Percentiles rank a stretch among this genome's conserved stretches.
Evolutionary conservation across 2,797 vertebrate genomes (phyloP).

Genomic region (Limosa lapponica): DNA sequence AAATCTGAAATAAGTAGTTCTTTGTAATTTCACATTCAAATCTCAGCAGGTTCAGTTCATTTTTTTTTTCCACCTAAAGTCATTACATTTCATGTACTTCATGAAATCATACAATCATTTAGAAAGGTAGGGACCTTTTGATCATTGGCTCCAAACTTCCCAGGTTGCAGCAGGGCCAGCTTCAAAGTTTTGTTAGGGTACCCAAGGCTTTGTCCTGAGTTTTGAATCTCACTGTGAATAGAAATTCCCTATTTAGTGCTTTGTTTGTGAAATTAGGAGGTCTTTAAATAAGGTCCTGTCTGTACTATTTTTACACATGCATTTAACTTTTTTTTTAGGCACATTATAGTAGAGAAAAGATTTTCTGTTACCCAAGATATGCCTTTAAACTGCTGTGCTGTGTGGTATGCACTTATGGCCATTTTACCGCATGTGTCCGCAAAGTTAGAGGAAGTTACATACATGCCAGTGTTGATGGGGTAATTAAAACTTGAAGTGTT

Average conservation of each 20-base stretch:
- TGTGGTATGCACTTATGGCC: background rate
- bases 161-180: background rate
- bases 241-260: background rate
- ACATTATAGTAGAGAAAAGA: background rate
- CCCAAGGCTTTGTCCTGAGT: background rate
- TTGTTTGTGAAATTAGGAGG: rapidly evolving
- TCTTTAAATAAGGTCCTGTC: background rate
- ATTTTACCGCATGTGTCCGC: background rate
- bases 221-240: background rate
- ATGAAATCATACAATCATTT: background rate
- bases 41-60: background rate
- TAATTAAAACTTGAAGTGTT: background rate
- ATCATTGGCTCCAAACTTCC: background rate
- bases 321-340: background rate
- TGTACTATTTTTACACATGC: background rate
- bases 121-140: background rate
- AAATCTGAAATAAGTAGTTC: background rate
- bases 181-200: background rate
- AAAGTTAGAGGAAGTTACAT: background rate
- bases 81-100: background rate
- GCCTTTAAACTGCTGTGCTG: background rate
- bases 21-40: background rate
- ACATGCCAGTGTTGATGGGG: background rate
- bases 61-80: background rate
- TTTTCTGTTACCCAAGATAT: background rate